Evolutionary conservation across 2,797 vertebrate genomes (phyloP).

Genomic region (Siniperca undulata): DNA sequence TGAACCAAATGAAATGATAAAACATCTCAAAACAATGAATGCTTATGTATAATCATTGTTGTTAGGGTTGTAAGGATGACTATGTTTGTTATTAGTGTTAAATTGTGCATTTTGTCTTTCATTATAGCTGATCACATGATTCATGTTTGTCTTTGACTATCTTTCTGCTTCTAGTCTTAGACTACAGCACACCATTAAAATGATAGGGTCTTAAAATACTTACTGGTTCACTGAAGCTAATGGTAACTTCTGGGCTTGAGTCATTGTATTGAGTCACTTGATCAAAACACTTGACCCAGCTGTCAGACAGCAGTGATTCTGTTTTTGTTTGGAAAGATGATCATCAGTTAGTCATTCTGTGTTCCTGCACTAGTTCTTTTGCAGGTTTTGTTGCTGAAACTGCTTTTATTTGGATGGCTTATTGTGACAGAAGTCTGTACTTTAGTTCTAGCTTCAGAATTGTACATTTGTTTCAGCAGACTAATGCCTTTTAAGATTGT

Average conservation of each 20-base stretch:
- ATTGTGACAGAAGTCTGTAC: neutral
- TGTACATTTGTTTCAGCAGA: neutral
- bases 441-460: neutral
- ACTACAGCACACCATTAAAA: neutral
- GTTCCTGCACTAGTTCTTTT: neutral
- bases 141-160: neutral
- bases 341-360: neutral
- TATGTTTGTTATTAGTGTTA: neutral
- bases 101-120: neutral
- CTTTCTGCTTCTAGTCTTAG: neutral
- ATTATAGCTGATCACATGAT: neutral
- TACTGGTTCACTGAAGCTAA: neutral
- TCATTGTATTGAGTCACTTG: neutral
- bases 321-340: neutral
- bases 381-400: neutral
- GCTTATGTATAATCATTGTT: neutral
- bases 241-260: neutral
- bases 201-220: neutral
- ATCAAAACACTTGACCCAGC: neutral
- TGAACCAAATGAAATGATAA: neutral
- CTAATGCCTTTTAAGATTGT: neutral
- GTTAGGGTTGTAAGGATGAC: neutral
- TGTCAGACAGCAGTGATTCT: neutral
- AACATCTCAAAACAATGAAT: neutral
- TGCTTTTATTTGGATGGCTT: neutral